Base-by-base conservation (phyloP, 2,797 vertebrate genomes). In the Clarias laeviceps region DNA sequence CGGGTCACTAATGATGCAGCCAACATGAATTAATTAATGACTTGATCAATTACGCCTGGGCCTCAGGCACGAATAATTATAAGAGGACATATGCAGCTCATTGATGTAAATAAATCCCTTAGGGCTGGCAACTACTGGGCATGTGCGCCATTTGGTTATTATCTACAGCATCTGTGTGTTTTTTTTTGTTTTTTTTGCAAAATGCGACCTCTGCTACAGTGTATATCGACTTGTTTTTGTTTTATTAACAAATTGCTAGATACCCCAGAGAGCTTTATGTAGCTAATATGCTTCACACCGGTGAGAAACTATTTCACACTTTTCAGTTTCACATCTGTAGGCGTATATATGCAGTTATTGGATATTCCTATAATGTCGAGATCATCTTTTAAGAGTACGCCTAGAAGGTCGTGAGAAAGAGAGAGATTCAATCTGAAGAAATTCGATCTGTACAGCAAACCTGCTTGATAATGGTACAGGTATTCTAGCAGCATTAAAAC, bases 1-100 rank as follows among this genome's bases (percentile, higher is more conserved):
- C 88, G 87, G 91, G 90, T 89, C 91, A 92, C 92, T 91, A 91
- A 94, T 87, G 82, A 89, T 84, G 82, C 40, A 61, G 88, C 84
- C 82, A 78, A 78, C 89, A 90, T 92, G 91, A 91, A 94, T 94
- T 91, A 91, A 95, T 94, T 91, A 93, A 95, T 94, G 91, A 93
- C 91, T 93, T 93, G 91, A 94, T 94, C 93, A 94, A 94, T 94
- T 94, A 92, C 80, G 84, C 87, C 87, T 57, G 72, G 56, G 91
- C 92, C 90, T 89, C 86, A 88, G 90, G 90, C 86, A 89, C 88
- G 82, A 88, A 90, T 94, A 94, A 94, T 95, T 94, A 94, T 92
- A 88, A 86, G 66, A 85, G 61, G 86, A 90, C 93, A 92, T 93
- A 94, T 92, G 92, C 66, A 86, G 74, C 88, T 74, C 77, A 82